Evolutionary conservation across 2,113 vertebrate species (phyloP), one percentile per base, ranked within the genome.

Genomic region (Chitala chitala): DNA sequence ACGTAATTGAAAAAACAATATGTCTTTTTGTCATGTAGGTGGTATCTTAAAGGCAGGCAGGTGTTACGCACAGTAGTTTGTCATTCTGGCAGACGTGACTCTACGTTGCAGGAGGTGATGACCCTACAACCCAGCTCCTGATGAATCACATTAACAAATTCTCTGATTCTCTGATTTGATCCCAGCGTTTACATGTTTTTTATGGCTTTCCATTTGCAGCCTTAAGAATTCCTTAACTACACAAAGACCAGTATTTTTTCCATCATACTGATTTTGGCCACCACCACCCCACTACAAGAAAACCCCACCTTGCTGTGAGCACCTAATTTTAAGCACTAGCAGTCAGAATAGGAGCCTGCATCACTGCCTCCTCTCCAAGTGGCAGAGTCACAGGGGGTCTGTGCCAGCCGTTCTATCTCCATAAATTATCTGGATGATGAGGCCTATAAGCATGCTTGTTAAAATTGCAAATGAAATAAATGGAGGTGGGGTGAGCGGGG

Each of bases 401-500:
- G 1, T 72, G 77, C 81, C 65, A 22, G 58, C 77, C 79, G 79
- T 80, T 81, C 79, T 84, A 88, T 89, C 86, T 89, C 81, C 84
- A 88, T 90, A 89, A 90, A 89, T 88, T 86, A 87, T 78, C 79
- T 81, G 82, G 82, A 84, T 89, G 86, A 82, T 72, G 72, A 83
- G 81, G 55, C 82, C 82, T 79, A 75, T 88, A 89, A 87, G 84
- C 79, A 79, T 72, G 78, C 85, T 83, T 84, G 82, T 87, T 88
- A 86, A 88, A 88, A 90, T 75, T 85, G 81, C 82, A 86, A 89
- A 89, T 82, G 71, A 85, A 84, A 80, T 78, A 81, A 81, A 80
- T 82, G 65, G 36, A 33, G 29, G 46, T 53, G 69, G 79, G 69
- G 44, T 54, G 48, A 71, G 53, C 53, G 72, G 78, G 68, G 72